phyloP scores from a whole-genome alignment of 2,888 invertebrate genomes.

The Diaprepes abbreviatus region DNA sequence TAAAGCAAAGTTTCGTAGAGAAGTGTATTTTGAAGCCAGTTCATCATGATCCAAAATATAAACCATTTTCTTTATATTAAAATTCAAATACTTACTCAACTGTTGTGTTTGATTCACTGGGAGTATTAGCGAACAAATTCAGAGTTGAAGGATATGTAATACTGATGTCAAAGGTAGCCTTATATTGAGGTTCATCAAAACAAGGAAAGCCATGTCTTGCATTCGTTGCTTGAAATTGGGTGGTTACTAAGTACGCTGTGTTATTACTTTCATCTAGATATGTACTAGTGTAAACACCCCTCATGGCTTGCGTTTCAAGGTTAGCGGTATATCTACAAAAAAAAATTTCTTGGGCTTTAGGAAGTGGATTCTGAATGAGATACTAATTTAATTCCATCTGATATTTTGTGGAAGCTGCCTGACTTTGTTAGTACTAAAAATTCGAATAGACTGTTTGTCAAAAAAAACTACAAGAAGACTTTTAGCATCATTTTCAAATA shows the following conservation, averaged over 20 bases:
- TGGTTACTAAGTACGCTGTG: constrained; percentile 69
- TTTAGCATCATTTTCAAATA: too few relatives aligned
- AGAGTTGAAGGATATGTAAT: constrained; percentile 62
- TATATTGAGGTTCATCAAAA: constrained; percentile 76
- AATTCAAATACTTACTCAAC: constrained; percentile 28
- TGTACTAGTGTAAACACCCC: constrained; percentile 70
- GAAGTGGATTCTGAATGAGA: too few relatives aligned
- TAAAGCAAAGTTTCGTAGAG: too few relatives aligned
- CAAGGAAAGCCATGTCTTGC: constrained; percentile 83
- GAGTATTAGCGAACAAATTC: constrained; percentile 54
- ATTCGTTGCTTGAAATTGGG: constrained; percentile 78
- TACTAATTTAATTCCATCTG: too few relatives aligned
- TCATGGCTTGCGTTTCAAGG: constrained; percentile 62
- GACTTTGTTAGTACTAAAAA: too few relatives aligned
- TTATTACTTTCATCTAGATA: constrained; percentile 61
- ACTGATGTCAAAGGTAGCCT: constrained; percentile 66
- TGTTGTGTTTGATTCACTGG: background rate
- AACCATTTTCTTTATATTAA: too few relatives aligned
- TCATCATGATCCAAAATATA: too few relatives aligned
- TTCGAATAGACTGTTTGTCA: too few relatives aligned
- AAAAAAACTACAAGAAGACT: too few relatives aligned
- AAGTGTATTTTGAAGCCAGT: too few relatives aligned
- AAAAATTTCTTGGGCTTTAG: too few relatives aligned
- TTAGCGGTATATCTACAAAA: constrained; percentile 53
- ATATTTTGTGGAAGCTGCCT: too few relatives aligned